Conservation (phyloP, 2,888 invertebrate genomes). For the Brachylomia viminalis region DNA sequence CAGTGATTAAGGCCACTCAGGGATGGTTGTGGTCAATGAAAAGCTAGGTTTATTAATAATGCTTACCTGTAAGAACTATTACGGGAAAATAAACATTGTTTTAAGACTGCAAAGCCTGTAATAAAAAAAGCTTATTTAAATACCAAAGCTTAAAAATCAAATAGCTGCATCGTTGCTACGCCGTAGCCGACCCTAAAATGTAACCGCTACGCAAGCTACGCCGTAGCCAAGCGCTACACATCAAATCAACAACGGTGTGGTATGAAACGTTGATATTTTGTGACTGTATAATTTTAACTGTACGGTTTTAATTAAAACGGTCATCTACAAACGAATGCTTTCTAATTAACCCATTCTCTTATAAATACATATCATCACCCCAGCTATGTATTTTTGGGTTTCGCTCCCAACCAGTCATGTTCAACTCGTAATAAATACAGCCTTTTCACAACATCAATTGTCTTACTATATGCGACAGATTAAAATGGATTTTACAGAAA, state of each 20-base stretch:
- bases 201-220: constrained; percentile 28
- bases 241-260: constrained; percentile 25
- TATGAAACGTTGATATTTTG: constrained; percentile 36
- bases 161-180: constrained; percentile 15
- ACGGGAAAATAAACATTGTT: background rate
- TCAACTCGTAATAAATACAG: constrained; percentile 36
- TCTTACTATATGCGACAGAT: constrained; percentile 60
- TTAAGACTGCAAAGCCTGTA: background rate
- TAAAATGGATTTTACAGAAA: constrained; percentile 66
- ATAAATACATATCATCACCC: constrained; percentile 37
- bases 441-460: constrained; percentile 54
- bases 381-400: constrained; percentile 30
- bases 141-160: background rate
- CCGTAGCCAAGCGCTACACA: constrained; percentile 23
- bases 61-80: too few species aligned
- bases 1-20: background rate
- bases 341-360: constrained; percentile 45
- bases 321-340: constrained; percentile 28
- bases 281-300: constrained; percentile 25
- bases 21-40: too few species aligned
- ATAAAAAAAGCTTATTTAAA: background rate
- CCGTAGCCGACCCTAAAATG: constrained; percentile 17
- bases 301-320: constrained; percentile 31
- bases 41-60: background rate
- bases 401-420: constrained; percentile 4